Percentiles rank a stretch among this genome's conserved stretches.
phyloP scores from a whole-genome alignment of 2,888 invertebrate genomes.

The Poecilobothrus nobilitatus region DNA sequence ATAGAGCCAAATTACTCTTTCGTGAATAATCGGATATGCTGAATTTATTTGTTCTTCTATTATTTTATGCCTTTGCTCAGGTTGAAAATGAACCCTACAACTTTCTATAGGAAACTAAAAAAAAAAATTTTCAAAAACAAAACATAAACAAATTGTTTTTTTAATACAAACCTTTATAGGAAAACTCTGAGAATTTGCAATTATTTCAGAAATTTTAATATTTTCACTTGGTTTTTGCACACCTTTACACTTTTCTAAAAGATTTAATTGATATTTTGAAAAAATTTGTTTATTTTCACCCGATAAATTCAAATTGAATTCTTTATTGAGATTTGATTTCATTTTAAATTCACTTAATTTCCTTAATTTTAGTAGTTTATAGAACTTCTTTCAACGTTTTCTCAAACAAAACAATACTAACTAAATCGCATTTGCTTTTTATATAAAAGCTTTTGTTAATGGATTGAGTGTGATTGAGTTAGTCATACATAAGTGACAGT shows the following conservation, averaged over 20 bases:
- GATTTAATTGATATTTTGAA: constrained; percentile 10
- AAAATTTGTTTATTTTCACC: not conserved
- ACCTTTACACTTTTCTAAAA: constrained; percentile 14
- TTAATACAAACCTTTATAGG: constrained; percentile 17
- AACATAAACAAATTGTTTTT: not conserved
- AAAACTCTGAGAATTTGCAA: constrained; percentile 18
- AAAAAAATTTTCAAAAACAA: not conserved
- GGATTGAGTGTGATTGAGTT: too few species aligned
- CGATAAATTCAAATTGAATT: not conserved
- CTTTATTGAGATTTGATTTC: not conserved
- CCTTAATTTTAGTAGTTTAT: too few species aligned
- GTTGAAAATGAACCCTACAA: constrained; percentile 35
- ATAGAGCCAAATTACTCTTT: constrained; percentile 53
- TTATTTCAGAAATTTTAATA: constrained; percentile 11
- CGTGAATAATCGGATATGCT: constrained; percentile 61
- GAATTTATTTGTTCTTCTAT: constrained; percentile 44
- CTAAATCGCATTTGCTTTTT: too few species aligned
- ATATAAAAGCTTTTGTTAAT: too few species aligned
- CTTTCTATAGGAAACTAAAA: constrained; percentile 37
- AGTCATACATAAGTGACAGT: too few species aligned
- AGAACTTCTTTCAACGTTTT: too few species aligned
- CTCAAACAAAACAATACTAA: too few species aligned
- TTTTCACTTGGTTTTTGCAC: constrained; percentile 8
- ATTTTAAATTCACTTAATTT: not conserved
- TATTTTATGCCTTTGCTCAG: constrained; percentile 25